A percentile compares a stretch with the other conserved stretches of the same genome.
These are phyloP conservation scores for Malaclemys terrapin DNA, from an alignment of 2,113 vertebrate genomes.

Conservation along the genomic window DNA sequence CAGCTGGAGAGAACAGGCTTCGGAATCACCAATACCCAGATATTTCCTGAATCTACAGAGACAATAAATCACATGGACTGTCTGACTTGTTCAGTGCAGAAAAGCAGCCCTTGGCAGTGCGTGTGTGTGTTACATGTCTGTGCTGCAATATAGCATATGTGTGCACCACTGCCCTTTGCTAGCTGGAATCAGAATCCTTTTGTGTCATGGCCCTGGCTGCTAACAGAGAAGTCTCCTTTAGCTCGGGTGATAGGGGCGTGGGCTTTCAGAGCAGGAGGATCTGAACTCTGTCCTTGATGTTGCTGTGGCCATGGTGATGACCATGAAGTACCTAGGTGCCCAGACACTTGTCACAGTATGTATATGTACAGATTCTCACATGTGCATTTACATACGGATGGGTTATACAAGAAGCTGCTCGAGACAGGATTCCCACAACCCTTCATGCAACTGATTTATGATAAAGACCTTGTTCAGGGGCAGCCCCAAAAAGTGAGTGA, in stretches of 20 bases:
- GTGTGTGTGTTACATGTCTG: background rate
- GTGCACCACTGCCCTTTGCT: background rate
- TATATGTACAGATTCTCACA: background rate
- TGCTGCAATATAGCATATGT: background rate
- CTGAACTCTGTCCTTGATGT: background rate
- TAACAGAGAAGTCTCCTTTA: background rate
- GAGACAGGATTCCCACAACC: background rate
- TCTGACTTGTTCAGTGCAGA: background rate
- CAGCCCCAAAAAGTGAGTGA: background rate
- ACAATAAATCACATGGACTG: slow-evolving; percentile 1
- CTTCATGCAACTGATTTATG: background rate
- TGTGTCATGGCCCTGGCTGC: background rate
- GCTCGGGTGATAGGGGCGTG: background rate
- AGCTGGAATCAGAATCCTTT: rapidly evolving
- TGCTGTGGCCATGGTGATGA: background rate
- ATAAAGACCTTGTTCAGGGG: too few species aligned
- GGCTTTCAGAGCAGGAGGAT: background rate
- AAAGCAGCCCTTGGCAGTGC: slow-evolving; percentile 1
- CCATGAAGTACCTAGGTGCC: background rate
- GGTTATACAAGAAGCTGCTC: background rate
- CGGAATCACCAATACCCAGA: slow-evolving; percentile 27
- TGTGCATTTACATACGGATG: background rate
- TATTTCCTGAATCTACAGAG: slow-evolving; percentile 40
- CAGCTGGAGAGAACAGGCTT: slow-evolving; percentile 43
- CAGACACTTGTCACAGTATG: background rate